Base-by-base conservation (phyloP, 2,888 invertebrate species). In the Lamproptera curius region DNA sequence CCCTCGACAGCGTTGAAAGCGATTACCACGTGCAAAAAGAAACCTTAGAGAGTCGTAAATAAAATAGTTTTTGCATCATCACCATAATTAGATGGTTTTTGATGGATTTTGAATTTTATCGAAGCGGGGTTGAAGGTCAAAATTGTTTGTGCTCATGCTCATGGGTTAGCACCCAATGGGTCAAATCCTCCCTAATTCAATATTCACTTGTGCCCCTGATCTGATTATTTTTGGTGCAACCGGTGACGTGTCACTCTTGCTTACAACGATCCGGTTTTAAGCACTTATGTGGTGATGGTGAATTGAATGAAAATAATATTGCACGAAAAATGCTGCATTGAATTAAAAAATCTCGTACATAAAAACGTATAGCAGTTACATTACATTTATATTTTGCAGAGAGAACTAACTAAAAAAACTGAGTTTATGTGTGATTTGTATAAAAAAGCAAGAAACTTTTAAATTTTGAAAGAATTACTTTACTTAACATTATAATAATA, bases 111-210 rank as follows among this genome's bases (percentile, higher is more conserved):
- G 20, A 38, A 16, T 13, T 28, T 35, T 42, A 44, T 33, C 11
- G 11, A n/a, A n/a, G 5, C 10, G 14, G 11, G 4, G 0, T 16
- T 15, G 44, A 35, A 40, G 16, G 35, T 2, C 40, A 28, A 55
- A 51, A 52, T 52, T 51, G 41, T 13, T 8, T 49, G 47, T 26
- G 5, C 10, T n/a, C n/a, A 6, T 11, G 17, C 33, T 46, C 26
- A 46, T 48, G 42, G 50, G 50, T 50, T 47, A 56, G 55, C 58
- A 55, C 53, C 53, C 67, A 69, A 66, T 72, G 73, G 83, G 83
- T 84, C 83, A 84, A 79, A 64, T 73, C 66, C 61, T 63, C 76
- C 75, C 77, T 79, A 76, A 85, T 86, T 82, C 75, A 84, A 85
- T 86, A 81, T 82, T 67, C 70, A 73, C 76, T 80, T 76, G 76